Percentiles rank a stretch among this genome's conserved stretches.
These are phyloP conservation scores for Thalassoma bifasciatum DNA, from an alignment of 2,113 vertebrate species.

Conservation along the genomic window DNA sequence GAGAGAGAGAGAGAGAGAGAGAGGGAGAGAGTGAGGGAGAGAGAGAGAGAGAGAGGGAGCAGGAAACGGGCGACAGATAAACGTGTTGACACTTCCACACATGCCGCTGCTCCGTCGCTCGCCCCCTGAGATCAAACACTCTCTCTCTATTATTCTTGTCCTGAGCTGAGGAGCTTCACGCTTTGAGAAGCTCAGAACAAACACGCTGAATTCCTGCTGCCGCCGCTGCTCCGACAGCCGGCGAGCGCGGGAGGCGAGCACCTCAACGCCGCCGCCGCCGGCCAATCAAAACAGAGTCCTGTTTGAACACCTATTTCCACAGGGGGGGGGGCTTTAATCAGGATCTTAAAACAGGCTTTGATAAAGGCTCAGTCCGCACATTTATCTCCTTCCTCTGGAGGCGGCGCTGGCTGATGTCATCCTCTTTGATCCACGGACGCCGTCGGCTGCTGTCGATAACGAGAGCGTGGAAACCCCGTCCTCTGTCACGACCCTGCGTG, in stretches of 20 bases:
- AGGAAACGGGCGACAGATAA: constrained; percentile 61
- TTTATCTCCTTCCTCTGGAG: constrained; percentile 30
- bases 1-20: no score
- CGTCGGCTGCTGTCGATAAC: constrained; percentile 47
- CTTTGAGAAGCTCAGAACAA: constrained; percentile 60
- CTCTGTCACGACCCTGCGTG: constrained; percentile 12
- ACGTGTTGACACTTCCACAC: constrained; percentile 46
- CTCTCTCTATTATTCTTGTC: constrained; percentile 62
- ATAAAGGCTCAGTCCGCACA: constrained; percentile 61
- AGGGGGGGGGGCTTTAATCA: constrained; percentile 79
- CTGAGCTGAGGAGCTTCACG: constrained; percentile 61
- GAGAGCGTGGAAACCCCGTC: no score
- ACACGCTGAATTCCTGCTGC: constrained; percentile 57
- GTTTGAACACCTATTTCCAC: constrained; percentile 82
- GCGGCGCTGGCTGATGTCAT: constrained; percentile 75
- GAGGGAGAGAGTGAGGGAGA: no score
- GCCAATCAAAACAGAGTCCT: constrained; percentile 83
- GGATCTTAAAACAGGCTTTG: constrained; percentile 80
- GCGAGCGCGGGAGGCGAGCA: constrained; percentile 67
- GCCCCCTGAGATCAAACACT: constrained; percentile 52
- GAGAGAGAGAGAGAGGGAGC: constrained; percentile 2
- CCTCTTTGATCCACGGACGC: constrained; percentile 75
- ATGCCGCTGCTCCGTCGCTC: neutral
- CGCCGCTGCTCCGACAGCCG: constrained; percentile 56
- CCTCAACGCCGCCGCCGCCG: constrained; percentile 60